Conservation (phyloP, 2,888 invertebrate species). For the Halictus ligatus region DNA sequence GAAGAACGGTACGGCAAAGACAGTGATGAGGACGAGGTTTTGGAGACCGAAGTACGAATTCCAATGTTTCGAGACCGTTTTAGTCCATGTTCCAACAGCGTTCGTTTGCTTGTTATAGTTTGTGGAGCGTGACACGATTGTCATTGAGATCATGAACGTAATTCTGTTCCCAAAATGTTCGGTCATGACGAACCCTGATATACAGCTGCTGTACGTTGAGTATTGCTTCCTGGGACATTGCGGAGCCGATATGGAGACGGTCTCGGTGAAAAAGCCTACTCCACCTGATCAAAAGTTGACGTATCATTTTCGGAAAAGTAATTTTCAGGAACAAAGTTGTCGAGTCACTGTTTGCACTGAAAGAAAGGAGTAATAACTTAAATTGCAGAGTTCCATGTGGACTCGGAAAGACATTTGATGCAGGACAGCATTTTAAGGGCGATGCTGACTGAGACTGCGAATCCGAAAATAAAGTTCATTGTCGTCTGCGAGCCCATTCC, state of each 20-base stretch:
- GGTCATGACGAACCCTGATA: slow-evolving; percentile 67
- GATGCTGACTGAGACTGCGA: slow-evolving; percentile 72
- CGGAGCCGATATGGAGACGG: slow-evolving; percentile 78
- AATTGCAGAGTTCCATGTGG: slow-evolving; percentile 74
- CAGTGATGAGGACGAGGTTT: fast-evolving
- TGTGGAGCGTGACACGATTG: slow-evolving; percentile 62
- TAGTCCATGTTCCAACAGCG: not conserved
- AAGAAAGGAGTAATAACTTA: not conserved
- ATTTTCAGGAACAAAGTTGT: not conserved
- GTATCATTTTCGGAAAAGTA: slow-evolving; percentile 73
- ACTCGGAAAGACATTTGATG: slow-evolving; percentile 66
- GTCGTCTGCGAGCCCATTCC: slow-evolving; percentile 77
- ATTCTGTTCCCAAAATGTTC: slow-evolving; percentile 67
- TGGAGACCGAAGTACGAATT: not conserved
- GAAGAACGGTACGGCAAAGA: not conserved
- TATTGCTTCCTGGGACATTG: slow-evolving; percentile 77
- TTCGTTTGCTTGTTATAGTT: slow-evolving; percentile 36
- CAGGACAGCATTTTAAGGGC: slow-evolving; percentile 71
- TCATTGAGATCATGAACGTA: slow-evolving; percentile 73
- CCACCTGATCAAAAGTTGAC: slow-evolving; percentile 53
- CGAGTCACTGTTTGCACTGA: no score
- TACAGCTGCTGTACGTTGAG: slow-evolving; percentile 76
- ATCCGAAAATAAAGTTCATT: slow-evolving; percentile 75
- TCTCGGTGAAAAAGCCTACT: slow-evolving; percentile 69
- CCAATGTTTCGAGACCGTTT: not conserved